Evolutionary conservation across 2,113 vertebrate species (phyloP), one percentile per base, ranked within the genome.

Genomic region (Tapirus terrestris): DNA sequence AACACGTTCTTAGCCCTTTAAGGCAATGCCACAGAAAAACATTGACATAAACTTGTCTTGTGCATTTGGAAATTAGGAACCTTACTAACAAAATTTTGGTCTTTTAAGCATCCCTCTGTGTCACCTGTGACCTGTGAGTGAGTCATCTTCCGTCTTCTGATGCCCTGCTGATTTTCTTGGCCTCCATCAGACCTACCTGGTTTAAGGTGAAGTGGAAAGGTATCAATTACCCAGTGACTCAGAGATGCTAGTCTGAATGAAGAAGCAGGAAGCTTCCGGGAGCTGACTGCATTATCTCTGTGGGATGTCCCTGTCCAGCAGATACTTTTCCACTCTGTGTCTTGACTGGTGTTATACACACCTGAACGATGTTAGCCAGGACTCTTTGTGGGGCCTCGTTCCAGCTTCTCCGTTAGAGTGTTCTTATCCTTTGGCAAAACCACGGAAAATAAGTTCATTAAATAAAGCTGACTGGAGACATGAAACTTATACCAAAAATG

Each of bases 261-360:
- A 18, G 53, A 36, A 14, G 39, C 6, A 4, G 0, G 0, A 1
- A n/a, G 43, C 82, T 65, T 25, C 11, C 0, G 1, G 56, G 1
- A 39, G 39, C 61, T 20, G 58, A 0, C 8, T 23, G 61, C 17
- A 0, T n/a, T 0, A 8, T 58, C 72, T 81, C 77, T 20, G 36
- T 9, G 82, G 72, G 70, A 12, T 17, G 86, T 17, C 25, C 68
- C 39, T n/a, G 29, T 58, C 39, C 5, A 8, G 27, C 60, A 61
- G 21, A 61, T 2, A 14, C 29, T 33, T 53, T 68, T 27, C 31
- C 18, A 14, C 12, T 18, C 63, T 60, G 68, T 8, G 0, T 39
- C 60, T 48, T 48, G 8, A 4, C 9, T n/a, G 11, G 14, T 56
- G 60, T 65, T 29, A 10, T 8, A 10, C 12, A 8, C 14, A 31